Conservation (phyloP, 2,888 invertebrate species). For the Norana najaformis region DNA sequence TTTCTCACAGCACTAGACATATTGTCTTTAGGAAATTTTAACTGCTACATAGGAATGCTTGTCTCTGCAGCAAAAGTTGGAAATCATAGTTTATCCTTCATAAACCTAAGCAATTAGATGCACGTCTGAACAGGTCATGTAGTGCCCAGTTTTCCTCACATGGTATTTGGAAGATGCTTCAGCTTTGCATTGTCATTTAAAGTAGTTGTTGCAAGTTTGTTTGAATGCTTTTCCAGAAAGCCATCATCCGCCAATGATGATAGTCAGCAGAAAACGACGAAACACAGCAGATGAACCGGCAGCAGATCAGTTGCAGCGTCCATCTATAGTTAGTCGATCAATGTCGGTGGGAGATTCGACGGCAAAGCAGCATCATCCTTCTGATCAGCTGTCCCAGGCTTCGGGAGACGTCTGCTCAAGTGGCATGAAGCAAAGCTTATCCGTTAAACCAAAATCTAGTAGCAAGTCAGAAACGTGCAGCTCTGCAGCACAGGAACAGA, state of each 20-base stretch:
- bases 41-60: neutral
- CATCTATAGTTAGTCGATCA: neutral
- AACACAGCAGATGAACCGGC: neutral
- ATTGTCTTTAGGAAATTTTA: neutral
- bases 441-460: neutral
- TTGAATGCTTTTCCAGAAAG: neutral
- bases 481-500: neutral
- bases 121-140: neutral
- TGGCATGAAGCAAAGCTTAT: neutral
- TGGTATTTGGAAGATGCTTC: neutral
- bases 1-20: neutral
- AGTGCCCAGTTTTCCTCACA: neutral
- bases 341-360: neutral
- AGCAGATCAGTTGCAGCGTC: neutral
- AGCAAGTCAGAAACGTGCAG: neutral
- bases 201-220: neutral
- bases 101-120: no score
- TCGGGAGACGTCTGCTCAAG: neutral
- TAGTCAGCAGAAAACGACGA: neutral
- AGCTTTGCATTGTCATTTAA: neutral
- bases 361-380: neutral
- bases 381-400: neutral
- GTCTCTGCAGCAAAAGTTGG: neutral
- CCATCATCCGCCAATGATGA: neutral
- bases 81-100: neutral